Evolutionary conservation across 1,140 invertebrate species (phyloP), one percentile per base, ranked within the genome.

Genomic region (Sarcophaga peregrina): DNA sequence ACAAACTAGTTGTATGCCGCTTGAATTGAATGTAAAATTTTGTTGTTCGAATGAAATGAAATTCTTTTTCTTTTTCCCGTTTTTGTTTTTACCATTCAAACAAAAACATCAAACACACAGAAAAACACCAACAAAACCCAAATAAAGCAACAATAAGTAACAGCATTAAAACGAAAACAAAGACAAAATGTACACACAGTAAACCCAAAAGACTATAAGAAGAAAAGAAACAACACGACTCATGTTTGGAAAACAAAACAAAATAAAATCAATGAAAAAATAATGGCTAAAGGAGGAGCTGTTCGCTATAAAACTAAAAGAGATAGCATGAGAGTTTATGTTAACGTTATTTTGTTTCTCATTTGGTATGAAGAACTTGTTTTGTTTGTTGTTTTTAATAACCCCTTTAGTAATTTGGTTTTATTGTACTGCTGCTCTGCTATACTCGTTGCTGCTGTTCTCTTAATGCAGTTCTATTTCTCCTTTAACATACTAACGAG

Each of bases 1-100:
- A 86, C 86, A 87, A 87, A 89, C 87, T 89, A 81, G 83, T 83
- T 74, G 83, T 20, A 81, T 54, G 68, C 80, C 80, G 72, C 45
- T n/a, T 46, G 45, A 76, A 47, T 76, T 76, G 20, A n/a, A 76
- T n/a, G 13, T n/a, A 76, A 76, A 76, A 76, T 47, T 48, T 76
- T 76, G 74, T 76, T 76, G 54, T 58, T 58, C n/a, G 54, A 58
- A 58, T 58, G n/a, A 58, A 58, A 58, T 10, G 25, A 37, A 37
- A 37, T 37, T 37, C 25, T 37, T 37, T 37, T 37, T 37, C 4
- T 37, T 37, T 37, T 37, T 37, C 4, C 4, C 25, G 1, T 37
- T 37, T 37, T 37, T 37, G 25, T 37, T 37, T 37, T 37, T 37
- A 4, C 25, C 54, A 58, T n/a, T n/a, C 15, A n/a, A 58, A n/a